Percentiles rank a stretch among this genome's conserved stretches.
Evolutionary conservation across 2,113 vertebrate genomes (phyloP).

Genomic region (Dolichallabes microphthalmus): DNA sequence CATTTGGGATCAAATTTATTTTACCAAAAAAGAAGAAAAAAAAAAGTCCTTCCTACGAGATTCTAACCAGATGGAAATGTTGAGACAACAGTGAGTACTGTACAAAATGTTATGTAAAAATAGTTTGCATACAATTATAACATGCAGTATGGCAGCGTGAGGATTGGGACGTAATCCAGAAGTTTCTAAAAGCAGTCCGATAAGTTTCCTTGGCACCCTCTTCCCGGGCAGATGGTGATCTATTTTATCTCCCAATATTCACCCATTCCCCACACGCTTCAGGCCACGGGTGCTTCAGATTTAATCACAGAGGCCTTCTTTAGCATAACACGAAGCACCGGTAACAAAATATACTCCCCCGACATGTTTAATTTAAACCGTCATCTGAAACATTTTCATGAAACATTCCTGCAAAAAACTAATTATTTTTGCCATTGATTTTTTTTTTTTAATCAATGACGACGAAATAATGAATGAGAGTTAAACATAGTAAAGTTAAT

Average conservation of each 20-base stretch:
- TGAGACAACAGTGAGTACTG: background rate
- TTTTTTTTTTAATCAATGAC: too few relatives aligned
- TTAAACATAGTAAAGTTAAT: background rate
- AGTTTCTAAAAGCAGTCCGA: constrained; percentile 11
- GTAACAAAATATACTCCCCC: constrained; percentile 35
- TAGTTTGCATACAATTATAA: constrained; percentile 20
- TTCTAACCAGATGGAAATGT: background rate
- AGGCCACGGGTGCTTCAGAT: constrained; percentile 50
- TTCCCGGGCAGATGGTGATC: constrained; percentile 64
- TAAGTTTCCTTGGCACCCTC: constrained; percentile 56
- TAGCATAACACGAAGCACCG: constrained; percentile 27
- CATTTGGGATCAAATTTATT: background rate
- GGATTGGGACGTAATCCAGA: background rate
- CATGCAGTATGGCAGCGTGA: background rate
- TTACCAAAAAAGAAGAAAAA: too few relatives aligned
- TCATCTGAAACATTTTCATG: constrained; percentile 1
- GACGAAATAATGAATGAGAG: too few relatives aligned
- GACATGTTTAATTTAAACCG: constrained; percentile 24
- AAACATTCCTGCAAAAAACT: background rate
- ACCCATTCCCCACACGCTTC: constrained; percentile 46
- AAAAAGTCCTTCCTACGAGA: constrained; percentile 1
- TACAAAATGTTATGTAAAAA: constrained; percentile 18
- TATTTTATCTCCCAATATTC: constrained; percentile 61
- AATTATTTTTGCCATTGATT: too few relatives aligned
- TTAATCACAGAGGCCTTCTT: constrained; percentile 30